A percentile compares a stretch with the other conserved stretches of the same genome.
These are phyloP conservation scores for Tragelaphus strepsiceros DNA, from an alignment of 2,113 vertebrate species.

Conservation along the genomic window DNA sequence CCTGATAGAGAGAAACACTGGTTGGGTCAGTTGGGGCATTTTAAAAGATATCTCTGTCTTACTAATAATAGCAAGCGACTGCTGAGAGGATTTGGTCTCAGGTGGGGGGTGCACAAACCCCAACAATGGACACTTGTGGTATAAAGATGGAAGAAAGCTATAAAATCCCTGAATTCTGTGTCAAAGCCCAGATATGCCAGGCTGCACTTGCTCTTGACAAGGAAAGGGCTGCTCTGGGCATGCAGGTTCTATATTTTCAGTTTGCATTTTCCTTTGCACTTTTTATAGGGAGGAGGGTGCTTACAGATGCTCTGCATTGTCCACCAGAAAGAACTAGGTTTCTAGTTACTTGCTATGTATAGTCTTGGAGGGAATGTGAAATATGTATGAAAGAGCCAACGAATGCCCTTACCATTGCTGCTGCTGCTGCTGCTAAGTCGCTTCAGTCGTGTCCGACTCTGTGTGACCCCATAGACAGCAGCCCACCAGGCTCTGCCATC, in stretches of 20 bases:
- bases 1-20: not conserved
- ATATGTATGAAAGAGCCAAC: not conserved
- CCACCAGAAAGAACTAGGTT: not conserved
- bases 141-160: not conserved
- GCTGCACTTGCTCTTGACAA: not conserved
- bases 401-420: not conserved
- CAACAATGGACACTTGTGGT: not conserved
- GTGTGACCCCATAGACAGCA: too few species aligned
- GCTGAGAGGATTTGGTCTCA: conserved; percentile 4
- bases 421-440: too few species aligned
- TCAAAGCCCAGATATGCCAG: not conserved
- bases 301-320: not conserved
- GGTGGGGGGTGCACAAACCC: not conserved
- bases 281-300: accelerated
- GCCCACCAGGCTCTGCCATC: too few species aligned
- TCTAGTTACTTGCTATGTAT: conserved; percentile 15
- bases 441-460: too few species aligned
- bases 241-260: not conserved
- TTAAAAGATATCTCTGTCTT: conserved; percentile 60
- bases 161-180: not conserved
- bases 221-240: not conserved
- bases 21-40: not conserved
- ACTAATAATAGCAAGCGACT: conserved; percentile 63
- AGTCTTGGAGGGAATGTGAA: conserved; percentile 1
- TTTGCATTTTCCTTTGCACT: not conserved